Base-by-base conservation (phyloP, 2,113 vertebrate species). In the Solenodon paradoxus region DNA sequence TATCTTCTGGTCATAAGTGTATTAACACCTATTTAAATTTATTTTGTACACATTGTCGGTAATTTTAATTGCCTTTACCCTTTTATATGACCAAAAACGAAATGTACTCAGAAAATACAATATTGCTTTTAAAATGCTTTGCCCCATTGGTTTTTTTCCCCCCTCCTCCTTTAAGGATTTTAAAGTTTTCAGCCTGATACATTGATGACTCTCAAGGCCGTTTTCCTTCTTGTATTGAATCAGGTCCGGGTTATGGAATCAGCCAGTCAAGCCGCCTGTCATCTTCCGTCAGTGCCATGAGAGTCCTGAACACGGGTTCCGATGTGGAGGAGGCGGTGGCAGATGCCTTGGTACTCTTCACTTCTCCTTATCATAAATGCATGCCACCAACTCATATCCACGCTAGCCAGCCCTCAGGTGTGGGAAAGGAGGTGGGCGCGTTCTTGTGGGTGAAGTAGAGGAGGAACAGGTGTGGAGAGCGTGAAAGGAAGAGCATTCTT, bases 251-350 rank as follows among this genome's bases (percentile, higher is more conserved):
- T 49, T 99, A 99, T 93, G 99, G 99, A 51, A 99, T 99, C 88
- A 99, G 99, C 98, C 99, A 99, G 87, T 99, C 99, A 0, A 99
- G 99, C 96, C 98, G 99, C 95, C 97, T 99, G 75, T 99, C 99
- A 0, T 99, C 99, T 3, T 99, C 99, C 1, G 99, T 99, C 97
- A 99, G 99, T 47, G 99, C 99, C 97, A 99, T 99, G 99, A 97
- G 99, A 95, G 99, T 99, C 96, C 98, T 99, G 77, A 99, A 99
- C 98, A 99, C 99, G 0, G 99, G 99, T 75, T 99, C 99, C 3
- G 99, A 99, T 0, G 99, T 99, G 92, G 99, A 99, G 96, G 99
- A 99, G 96, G 99, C 99, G 0, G 99, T 99, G 8, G 99, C 99
- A 69, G 99, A 99, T 83, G 99, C 99, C 28, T 98, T 99, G 99